phyloP scores from a whole-genome alignment of 2,888 invertebrate genomes.

The Drosophila parthenogenetica region DNA sequence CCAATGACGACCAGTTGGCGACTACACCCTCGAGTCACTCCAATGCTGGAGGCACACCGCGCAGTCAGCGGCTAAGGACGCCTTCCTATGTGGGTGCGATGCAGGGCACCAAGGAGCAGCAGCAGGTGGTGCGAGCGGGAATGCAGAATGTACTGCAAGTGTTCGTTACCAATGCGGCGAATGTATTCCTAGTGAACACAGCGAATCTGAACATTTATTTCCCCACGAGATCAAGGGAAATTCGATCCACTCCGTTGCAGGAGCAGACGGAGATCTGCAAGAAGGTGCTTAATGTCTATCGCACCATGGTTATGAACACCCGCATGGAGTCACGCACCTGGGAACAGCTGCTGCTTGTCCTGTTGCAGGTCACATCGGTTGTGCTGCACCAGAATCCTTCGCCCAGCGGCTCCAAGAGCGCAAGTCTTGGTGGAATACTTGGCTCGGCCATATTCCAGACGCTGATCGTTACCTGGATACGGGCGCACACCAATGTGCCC shows the following conservation, averaged over 20 bases:
- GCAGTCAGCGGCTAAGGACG: slow-evolving; percentile 88
- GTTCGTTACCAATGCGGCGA: slow-evolving; percentile 97
- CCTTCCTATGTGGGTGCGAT: slow-evolving; percentile 92
- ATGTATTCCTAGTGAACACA: slow-evolving; percentile 92
- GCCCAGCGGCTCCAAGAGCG: slow-evolving; percentile 88
- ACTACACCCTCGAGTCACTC: slow-evolving; percentile 20
- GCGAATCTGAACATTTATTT: slow-evolving; percentile 86
- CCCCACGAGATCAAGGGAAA: slow-evolving; percentile 87
- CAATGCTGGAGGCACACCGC: slow-evolving; percentile 85
- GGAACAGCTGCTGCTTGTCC: slow-evolving; percentile 94
- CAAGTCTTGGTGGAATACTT: slow-evolving; percentile 90
- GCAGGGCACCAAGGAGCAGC: slow-evolving; percentile 89
- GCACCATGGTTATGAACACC: slow-evolving; percentile 98
- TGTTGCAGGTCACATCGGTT: slow-evolving; percentile 96
- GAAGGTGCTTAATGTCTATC: slow-evolving; percentile 96
- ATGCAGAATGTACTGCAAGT: slow-evolving; percentile 88
- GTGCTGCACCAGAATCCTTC: slow-evolving; percentile 92
- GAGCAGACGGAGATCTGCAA: slow-evolving; percentile 98
- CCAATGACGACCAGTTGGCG: slow-evolving; percentile 85
- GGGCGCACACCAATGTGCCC: slow-evolving; percentile 97
- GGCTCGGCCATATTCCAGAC: slow-evolving; percentile 96
- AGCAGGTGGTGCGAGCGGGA: slow-evolving; percentile 92
- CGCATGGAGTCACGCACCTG: slow-evolving; percentile 96
- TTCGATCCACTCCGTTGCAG: slow-evolving; percentile 90
- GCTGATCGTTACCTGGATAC: slow-evolving; percentile 98